Conservation (phyloP, 1,140 invertebrate genomes). For the Pachyrhynchus sulphureomaculatus region DNA sequence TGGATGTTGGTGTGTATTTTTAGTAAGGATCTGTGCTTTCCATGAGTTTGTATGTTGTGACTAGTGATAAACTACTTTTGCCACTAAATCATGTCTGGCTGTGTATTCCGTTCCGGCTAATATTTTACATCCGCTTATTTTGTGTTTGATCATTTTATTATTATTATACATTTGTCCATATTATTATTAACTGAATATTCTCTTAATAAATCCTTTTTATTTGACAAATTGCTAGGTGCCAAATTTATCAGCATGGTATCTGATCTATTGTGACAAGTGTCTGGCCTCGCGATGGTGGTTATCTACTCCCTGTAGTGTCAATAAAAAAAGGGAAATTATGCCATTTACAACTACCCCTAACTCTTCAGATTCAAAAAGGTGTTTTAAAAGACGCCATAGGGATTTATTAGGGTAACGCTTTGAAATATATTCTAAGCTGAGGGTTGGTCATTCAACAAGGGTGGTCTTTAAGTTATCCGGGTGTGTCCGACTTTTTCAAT, state of each 20-base stretch:
- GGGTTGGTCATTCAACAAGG: background rate
- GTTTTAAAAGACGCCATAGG: constrained; percentile 1
- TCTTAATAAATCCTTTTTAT: no score
- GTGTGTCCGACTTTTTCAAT: no score
- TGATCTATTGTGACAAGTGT: background rate
- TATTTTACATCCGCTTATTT: no score
- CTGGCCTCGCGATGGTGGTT: background rate
- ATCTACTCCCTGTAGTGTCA: background rate
- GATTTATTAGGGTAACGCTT: constrained; percentile 5
- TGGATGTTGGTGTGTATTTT: no score
- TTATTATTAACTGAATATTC: no score
- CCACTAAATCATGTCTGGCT: no score
- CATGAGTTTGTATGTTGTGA: no score
- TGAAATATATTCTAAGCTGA: background rate
- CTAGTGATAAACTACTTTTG: no score
- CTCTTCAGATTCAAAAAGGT: background rate
- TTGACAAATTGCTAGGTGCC: background rate
- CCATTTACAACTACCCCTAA: background rate
- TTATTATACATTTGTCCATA: no score
- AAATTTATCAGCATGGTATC: background rate
- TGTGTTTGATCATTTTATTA: no score
- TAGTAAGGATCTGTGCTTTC: no score
- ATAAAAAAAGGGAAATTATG: constrained; percentile 3
- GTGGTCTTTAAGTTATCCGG: background rate
- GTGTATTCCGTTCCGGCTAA: no score